Evolutionary conservation across 2,888 invertebrate species (phyloP).

Genomic region (Cryptops parisi): DNA sequence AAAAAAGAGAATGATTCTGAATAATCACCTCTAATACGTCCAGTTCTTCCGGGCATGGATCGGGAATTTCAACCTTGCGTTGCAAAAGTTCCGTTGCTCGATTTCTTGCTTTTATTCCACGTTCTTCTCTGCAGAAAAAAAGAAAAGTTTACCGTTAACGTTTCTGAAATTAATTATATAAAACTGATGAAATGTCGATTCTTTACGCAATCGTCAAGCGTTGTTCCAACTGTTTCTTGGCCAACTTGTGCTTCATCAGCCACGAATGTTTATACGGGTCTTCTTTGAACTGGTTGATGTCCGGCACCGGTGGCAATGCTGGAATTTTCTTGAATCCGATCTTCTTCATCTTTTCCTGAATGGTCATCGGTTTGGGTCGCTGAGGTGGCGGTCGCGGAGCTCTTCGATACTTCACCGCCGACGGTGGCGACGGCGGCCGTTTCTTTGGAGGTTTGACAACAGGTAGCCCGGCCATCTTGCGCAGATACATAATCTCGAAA

Average conservation of each 20-base stretch:
- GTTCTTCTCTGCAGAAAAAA: neutral
- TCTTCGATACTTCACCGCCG: neutral
- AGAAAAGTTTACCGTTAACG: neutral
- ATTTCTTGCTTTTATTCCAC: neutral
- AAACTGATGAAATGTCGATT: neutral
- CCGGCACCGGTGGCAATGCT: slow-evolving; percentile 14
- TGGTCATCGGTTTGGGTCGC: neutral
- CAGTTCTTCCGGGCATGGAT: neutral
- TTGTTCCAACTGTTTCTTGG: neutral
- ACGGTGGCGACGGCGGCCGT: neutral
- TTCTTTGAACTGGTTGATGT: slow-evolving; percentile 10
- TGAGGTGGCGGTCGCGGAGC: neutral
- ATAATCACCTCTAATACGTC: neutral
- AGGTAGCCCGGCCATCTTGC: neutral
- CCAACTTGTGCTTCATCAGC: neutral
- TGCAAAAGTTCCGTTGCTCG: neutral
- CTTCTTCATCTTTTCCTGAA: slow-evolving; percentile 3
- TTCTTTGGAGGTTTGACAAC: neutral
- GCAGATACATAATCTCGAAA: neutral
- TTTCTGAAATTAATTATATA: neutral
- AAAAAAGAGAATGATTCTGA: too few species aligned
- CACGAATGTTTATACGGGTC: slow-evolving; percentile 1
- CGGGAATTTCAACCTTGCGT: slow-evolving; percentile 1
- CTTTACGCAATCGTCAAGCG: slow-evolving; percentile 1
- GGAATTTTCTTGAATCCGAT: slow-evolving; percentile 10